Evolutionary conservation across 2,797 vertebrate genomes (phyloP).

Genomic region (Melanotaenia parkinsoni): DNA sequence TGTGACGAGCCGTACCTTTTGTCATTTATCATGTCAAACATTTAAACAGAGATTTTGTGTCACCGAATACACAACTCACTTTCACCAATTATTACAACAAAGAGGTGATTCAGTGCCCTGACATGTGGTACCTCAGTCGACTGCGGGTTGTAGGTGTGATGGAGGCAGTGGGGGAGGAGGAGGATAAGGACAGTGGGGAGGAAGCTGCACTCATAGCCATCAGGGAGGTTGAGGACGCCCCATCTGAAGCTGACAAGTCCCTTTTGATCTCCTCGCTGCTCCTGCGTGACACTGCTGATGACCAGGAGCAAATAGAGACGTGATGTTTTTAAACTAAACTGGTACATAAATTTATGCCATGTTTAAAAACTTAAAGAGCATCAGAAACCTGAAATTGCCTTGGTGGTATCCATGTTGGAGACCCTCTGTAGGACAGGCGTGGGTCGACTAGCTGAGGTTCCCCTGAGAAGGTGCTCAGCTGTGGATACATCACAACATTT

Average conservation of each 20-base stretch:
- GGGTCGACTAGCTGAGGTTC: slow-evolving; percentile 85
- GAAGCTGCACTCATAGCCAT: slow-evolving; percentile 90
- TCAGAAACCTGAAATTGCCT: slow-evolving; percentile 88
- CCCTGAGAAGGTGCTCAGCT: slow-evolving; percentile 90
- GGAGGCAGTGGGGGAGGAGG: slow-evolving; percentile 90
- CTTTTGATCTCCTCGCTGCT: slow-evolving; percentile 95
- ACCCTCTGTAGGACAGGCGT: slow-evolving; percentile 88
- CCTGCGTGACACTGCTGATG: slow-evolving; percentile 86
- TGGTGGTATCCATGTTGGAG: slow-evolving; percentile 90
- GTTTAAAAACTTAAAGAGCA: background rate
- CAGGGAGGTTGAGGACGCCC: slow-evolving; percentile 86
- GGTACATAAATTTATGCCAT: background rate
- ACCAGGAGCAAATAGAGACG: slow-evolving; percentile 5
- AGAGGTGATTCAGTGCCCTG: background rate
- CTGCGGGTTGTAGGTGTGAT: slow-evolving; percentile 93
- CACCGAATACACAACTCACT: background rate
- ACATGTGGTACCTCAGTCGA: slow-evolving; percentile 87
- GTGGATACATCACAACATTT: slow-evolving; percentile 48
- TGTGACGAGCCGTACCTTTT: background rate
- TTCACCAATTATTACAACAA: background rate
- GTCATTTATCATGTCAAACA: slow-evolving; percentile 1
- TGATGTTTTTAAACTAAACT: background rate
- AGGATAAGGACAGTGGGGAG: slow-evolving; percentile 89
- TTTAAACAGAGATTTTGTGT: background rate
- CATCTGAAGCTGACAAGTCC: slow-evolving; percentile 89